These are phyloP conservation scores for Heliconius erato DNA, from an alignment of 2,888 invertebrate species.

Conservation along the genomic window DNA sequence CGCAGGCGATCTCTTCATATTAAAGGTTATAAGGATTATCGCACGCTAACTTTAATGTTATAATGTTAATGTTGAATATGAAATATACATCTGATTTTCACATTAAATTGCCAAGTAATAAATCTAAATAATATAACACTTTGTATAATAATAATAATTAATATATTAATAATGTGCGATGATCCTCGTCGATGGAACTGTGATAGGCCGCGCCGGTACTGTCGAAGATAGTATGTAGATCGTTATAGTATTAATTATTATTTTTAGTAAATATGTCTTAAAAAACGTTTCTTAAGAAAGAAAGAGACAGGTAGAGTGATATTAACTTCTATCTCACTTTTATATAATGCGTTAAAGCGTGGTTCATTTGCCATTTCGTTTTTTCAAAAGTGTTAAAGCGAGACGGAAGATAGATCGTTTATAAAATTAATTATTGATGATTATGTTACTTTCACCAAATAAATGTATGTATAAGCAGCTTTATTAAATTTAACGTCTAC, in stretches of 20 bases:
- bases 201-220: conserved; percentile 26
- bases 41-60: neutral
- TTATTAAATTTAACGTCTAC: conserved; percentile 23
- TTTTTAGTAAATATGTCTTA: conserved; percentile 12
- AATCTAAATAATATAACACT: neutral
- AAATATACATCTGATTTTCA: conserved; percentile 6
- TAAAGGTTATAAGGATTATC: conserved; percentile 1
- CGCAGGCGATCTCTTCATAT: conserved; percentile 15
- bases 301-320: neutral
- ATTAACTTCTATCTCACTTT: neutral
- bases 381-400: neutral
- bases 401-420: conserved; percentile 1
- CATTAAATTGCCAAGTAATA: neutral
- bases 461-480: conserved; percentile 22
- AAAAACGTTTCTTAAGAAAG: neutral
- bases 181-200: conserved; percentile 15
- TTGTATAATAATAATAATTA: neutral
- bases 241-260: conserved; percentile 34
- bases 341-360: neutral
- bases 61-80: neutral
- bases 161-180: conserved; percentile 4
- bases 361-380: neutral
- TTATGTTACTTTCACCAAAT: neutral
- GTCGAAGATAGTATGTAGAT: conserved; percentile 30
- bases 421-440: neutral